These are phyloP conservation scores for Acrobasis suavella DNA, from an alignment of 2,888 invertebrate species.

Conservation along the genomic window DNA sequence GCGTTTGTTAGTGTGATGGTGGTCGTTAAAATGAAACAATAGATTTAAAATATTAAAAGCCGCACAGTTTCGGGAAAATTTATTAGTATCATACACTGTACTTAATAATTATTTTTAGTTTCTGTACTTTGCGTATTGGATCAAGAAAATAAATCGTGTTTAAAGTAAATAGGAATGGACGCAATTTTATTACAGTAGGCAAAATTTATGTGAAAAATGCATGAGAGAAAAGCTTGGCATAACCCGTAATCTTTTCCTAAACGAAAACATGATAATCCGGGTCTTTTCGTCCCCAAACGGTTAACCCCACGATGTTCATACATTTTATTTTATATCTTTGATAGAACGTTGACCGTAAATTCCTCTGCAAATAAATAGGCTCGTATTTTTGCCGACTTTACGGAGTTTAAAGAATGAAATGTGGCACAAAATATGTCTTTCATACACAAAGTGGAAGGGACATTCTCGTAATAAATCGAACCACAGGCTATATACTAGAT, in stretches of 20 bases:
- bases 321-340: neutral
- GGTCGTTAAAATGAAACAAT: too few relatives aligned
- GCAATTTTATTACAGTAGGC: neutral
- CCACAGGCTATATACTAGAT: too few relatives aligned
- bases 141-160: too few relatives aligned
- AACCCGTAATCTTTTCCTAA: neutral
- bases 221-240: neutral
- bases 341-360: neutral
- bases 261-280: slow-evolving; percentile 3
- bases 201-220: neutral
- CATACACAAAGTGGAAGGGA: too few relatives aligned
- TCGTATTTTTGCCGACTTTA: neutral
- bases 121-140: too few relatives aligned
- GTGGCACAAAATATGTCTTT: neutral
- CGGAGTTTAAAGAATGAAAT: slow-evolving; percentile 4
- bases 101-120: too few relatives aligned
- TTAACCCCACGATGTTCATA: slow-evolving; percentile 3
- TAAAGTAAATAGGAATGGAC: too few relatives aligned
- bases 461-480: neutral
- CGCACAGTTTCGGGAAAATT: too few relatives aligned
- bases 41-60: too few relatives aligned
- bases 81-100: too few relatives aligned
- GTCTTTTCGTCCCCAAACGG: slow-evolving; percentile 2
- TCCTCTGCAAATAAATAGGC: neutral
- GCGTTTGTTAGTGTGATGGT: too few relatives aligned